These are phyloP conservation scores for Oreochromis grahami DNA, from an alignment of 2,797 vertebrate species.

Conservation along the genomic window DNA sequence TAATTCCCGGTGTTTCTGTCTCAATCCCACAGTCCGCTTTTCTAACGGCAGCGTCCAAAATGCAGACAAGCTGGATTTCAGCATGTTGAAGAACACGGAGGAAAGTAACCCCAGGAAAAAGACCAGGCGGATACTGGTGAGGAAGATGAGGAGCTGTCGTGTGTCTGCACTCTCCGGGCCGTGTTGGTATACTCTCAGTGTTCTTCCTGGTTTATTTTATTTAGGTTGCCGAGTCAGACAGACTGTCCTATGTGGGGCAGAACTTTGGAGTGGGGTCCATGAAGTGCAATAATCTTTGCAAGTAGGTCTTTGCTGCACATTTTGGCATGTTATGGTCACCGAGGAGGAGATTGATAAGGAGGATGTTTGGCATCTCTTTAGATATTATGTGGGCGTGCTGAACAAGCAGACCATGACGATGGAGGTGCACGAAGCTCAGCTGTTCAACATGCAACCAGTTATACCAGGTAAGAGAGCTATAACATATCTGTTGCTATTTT, in stretches of 20 bases:
- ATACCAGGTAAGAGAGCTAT: constrained; percentile 78
- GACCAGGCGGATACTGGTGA: constrained; percentile 82
- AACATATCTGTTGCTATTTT: too few relatives aligned
- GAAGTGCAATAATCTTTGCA: constrained; percentile 88
- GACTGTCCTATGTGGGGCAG: constrained; percentile 86
- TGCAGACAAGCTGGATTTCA: constrained; percentile 76
- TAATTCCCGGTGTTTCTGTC: background rate
- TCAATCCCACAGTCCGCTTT: constrained; percentile 80
- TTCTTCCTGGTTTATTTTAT: background rate
- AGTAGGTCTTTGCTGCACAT: constrained; percentile 65
- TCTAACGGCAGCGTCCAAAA: constrained; percentile 83
- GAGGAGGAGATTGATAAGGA: background rate
- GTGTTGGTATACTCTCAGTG: background rate
- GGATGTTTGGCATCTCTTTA: constrained; percentile 41
- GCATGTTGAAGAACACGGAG: constrained; percentile 76
- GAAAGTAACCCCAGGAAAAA: constrained; percentile 79
- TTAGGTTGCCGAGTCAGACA: constrained; percentile 87
- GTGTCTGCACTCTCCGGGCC: background rate
- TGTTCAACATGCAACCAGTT: constrained; percentile 88
- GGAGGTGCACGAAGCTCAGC: constrained; percentile 87
- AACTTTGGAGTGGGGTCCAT: constrained; percentile 79
- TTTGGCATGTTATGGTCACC: background rate
- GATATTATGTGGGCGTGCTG: constrained; percentile 92
- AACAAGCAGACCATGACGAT: constrained; percentile 86
- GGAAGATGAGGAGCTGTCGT: background rate